A percentile compares a stretch with the other conserved stretches of the same genome.
These are phyloP conservation scores for Pteronura brasiliensis DNA, from an alignment of 2,113 vertebrate species.

Conservation along the genomic window DNA sequence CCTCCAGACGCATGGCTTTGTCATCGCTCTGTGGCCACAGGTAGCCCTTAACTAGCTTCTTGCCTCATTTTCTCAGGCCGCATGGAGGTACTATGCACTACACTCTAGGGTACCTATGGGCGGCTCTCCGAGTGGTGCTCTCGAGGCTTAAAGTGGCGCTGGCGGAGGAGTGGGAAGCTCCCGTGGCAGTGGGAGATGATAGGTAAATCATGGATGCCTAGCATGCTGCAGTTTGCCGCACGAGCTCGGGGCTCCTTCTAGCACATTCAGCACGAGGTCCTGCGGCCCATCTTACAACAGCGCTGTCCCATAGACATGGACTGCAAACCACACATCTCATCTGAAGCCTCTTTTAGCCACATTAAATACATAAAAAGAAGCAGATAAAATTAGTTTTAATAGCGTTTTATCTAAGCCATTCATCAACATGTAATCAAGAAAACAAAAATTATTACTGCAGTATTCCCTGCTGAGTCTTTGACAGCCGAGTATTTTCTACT, in stretches of 20 bases:
- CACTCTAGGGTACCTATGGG: neutral
- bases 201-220: neutral
- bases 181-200: rapidly evolving
- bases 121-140: neutral
- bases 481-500: neutral
- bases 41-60: neutral
- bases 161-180: neutral
- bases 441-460: neutral
- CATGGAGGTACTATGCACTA: neutral
- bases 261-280: neutral
- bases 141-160: neutral
- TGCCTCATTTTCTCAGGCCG: neutral
- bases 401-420: neutral
- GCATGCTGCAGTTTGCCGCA: rapidly evolving
- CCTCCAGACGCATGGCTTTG: neutral
- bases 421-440: neutral
- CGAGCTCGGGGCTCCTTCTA: neutral
- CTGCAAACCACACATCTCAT: neutral
- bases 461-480: neutral
- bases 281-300: neutral
- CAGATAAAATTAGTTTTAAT: neutral
- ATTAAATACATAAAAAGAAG: neutral
- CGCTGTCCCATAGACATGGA: neutral
- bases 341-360: neutral
- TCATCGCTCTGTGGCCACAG: neutral